Evolutionary conservation across 2,113 vertebrate species (phyloP).

Genomic region (Aythya baeri): DNA sequence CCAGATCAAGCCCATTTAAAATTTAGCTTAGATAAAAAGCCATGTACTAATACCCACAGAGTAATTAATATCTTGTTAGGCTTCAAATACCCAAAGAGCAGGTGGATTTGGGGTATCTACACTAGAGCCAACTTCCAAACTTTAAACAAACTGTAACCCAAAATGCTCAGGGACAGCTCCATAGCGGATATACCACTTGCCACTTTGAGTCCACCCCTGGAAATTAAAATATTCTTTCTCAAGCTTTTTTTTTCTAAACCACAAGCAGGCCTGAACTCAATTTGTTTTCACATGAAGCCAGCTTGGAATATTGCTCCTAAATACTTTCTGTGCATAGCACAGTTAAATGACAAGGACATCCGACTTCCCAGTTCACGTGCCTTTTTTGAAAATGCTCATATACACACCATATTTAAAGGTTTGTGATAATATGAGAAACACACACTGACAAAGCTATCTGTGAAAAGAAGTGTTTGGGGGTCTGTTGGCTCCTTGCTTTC

Average conservation of each 20-base stretch:
- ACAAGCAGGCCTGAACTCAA: background rate
- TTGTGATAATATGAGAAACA: background rate
- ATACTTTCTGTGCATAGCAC: background rate
- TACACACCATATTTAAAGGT: background rate
- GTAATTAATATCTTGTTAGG: background rate
- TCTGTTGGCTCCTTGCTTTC: background rate
- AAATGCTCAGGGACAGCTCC: background rate
- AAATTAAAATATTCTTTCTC: background rate
- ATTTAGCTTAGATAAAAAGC: background rate
- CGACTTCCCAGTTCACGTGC: background rate
- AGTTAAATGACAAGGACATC: background rate
- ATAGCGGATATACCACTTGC: background rate
- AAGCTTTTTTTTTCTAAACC: background rate
- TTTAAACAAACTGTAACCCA: background rate
- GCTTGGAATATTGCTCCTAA: background rate
- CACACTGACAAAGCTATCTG: background rate
- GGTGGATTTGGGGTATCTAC: background rate
- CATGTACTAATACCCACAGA: background rate
- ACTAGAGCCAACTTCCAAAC: background rate
- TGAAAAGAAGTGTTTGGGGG: background rate
- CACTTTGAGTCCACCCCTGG: background rate
- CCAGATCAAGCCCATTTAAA: background rate
- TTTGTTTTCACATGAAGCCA: background rate
- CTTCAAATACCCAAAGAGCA: background rate
- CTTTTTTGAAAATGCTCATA: background rate